Conservation (phyloP, 92 coral and sea anemone species). For the Nematostella vectensis region DNA sequence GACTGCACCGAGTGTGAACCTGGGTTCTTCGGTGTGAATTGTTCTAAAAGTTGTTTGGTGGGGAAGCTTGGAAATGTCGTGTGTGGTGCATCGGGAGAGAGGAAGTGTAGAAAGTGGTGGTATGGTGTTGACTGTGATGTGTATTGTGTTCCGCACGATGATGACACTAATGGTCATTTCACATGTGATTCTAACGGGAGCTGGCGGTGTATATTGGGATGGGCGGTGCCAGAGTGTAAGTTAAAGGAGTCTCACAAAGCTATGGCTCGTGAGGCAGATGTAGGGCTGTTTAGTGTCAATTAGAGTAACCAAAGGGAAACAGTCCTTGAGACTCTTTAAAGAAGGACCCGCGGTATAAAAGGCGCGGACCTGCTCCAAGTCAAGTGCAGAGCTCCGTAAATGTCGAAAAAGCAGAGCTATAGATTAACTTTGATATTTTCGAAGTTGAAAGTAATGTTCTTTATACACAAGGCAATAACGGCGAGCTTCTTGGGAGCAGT, state of each 20-base stretch:
- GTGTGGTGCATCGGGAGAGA: constrained; percentile 9
- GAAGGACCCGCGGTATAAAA: too few relatives aligned
- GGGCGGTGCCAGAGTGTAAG: constrained; percentile 21
- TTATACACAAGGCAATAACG: too few relatives aligned
- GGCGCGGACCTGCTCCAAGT: too few relatives aligned
- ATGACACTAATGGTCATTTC: constrained; percentile 26
- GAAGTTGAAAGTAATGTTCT: too few relatives aligned
- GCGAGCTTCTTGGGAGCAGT: too few relatives aligned
- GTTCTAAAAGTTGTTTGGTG: constrained; percentile 12
- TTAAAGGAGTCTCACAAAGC: not conserved
- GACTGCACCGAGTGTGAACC: constrained; percentile 13
- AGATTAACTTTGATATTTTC: too few relatives aligned
- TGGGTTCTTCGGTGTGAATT: constrained; percentile 20
- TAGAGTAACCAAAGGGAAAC: not conserved
- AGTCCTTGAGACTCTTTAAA: not conserved
- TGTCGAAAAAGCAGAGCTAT: too few relatives aligned
- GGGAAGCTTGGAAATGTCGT: constrained; percentile 6
- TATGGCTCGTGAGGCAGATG: too few relatives aligned
- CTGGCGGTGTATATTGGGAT: constrained; percentile 22
- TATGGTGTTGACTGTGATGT: constrained; percentile 19
- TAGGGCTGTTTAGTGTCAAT: too few relatives aligned
- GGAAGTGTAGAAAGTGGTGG: constrained; percentile 34
- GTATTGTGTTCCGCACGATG: constrained; percentile 31
- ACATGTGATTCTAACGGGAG: constrained; percentile 24
- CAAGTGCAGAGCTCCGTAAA: too few relatives aligned